These are phyloP conservation scores for Idris sp. DNA, from an alignment of 1,140 invertebrate species.

Conservation along the genomic window DNA sequence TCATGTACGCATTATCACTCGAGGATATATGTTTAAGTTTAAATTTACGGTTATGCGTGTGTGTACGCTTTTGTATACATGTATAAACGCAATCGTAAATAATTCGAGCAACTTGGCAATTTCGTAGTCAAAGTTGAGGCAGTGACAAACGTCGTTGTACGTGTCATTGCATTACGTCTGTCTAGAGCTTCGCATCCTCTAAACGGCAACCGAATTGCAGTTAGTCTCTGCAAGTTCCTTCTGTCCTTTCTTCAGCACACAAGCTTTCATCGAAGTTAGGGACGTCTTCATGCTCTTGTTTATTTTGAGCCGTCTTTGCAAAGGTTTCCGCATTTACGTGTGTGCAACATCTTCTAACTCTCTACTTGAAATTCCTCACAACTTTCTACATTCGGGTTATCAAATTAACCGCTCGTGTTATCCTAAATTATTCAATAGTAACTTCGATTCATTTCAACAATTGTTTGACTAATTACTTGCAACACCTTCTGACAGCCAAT, in stretches of 20 bases:
- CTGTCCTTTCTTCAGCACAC: constrained; percentile 39
- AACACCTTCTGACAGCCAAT: neutral
- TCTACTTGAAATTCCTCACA: constrained; percentile 39
- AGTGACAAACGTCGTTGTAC: constrained; percentile 53
- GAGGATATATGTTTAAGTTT: constrained; percentile 2
- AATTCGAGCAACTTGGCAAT: constrained; percentile 44
- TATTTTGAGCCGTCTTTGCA: constrained; percentile 44
- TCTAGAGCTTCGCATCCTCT: constrained; percentile 12
- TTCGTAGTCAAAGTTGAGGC: constrained; percentile 51
- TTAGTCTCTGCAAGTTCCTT: constrained; percentile 27
- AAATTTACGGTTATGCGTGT: constrained; percentile 10
- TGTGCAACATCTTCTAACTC: constrained; percentile 15
- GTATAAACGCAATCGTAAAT: constrained; percentile 34
- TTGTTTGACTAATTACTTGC: constrained; percentile 35
- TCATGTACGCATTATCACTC: neutral
- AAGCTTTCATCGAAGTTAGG: constrained; percentile 33
- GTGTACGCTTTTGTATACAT: neutral
- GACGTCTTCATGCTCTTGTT: constrained; percentile 42
- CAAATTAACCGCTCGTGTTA: constrained; percentile 48
- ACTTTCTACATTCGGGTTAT: constrained; percentile 48
- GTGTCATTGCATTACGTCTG: constrained; percentile 53
- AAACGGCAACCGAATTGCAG: constrained; percentile 38
- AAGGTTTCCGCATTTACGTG: constrained; percentile 38
- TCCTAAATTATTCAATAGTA: constrained; percentile 48
- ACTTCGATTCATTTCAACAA: constrained; percentile 24